A percentile compares a stretch with the other conserved stretches of the same genome.
Conservation (phyloP, 1,140 invertebrate genomes). For the Brachionus paranguensis region DNA sequence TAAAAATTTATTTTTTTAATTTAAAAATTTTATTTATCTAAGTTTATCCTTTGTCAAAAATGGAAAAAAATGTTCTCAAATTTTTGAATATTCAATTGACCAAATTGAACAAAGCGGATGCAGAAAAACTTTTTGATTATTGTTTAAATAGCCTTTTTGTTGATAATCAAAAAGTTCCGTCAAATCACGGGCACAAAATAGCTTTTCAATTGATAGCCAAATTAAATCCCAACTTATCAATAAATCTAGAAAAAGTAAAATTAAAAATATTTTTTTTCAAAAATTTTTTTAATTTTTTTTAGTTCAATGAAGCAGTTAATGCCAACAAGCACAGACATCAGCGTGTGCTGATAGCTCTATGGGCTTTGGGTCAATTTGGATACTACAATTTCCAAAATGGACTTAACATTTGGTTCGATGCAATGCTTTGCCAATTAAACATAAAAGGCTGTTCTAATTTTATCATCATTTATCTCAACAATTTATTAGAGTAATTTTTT, state of each 20-base stretch:
- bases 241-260: not conserved
- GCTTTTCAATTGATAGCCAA: not conserved
- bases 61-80: constrained; percentile 27
- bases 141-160: not conserved
- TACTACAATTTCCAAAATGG: constrained; percentile 3
- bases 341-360: not conserved
- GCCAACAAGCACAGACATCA: constrained; percentile 11
- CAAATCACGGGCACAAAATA: not conserved
- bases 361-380: constrained; percentile 10
- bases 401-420: not conserved
- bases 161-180: not conserved
- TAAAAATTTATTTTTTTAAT: not conserved
- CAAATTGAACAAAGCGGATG: not conserved
- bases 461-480: not conserved
- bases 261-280: not conserved
- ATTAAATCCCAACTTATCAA: not conserved
- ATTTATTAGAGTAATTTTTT: not conserved
- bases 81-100: not conserved
- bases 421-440: not conserved
- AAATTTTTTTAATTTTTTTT: not conserved
- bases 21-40: not conserved
- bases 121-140: constrained; percentile 15
- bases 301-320: constrained; percentile 21
- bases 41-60: not conserved
- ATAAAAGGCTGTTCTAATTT: constrained; percentile 4